These are phyloP conservation scores for Leptinotarsa texana DNA, from an alignment of 1,140 invertebrate genomes.

Conservation along the genomic window DNA sequence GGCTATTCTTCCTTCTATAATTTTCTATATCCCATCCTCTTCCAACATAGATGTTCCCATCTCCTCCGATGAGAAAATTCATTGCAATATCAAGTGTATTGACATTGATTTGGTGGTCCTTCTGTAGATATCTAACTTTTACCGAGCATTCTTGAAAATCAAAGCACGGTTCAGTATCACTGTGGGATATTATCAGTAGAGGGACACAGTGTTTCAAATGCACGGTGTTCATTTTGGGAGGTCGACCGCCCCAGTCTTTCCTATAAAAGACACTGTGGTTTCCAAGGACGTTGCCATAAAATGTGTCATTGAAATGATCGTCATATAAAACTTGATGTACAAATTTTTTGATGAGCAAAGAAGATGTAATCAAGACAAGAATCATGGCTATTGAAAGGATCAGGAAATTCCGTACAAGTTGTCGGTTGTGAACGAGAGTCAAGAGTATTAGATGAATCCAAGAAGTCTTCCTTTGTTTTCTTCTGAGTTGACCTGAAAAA, in stretches of 20 bases:
- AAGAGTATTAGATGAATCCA: neutral
- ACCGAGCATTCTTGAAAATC: slow-evolving; percentile 51
- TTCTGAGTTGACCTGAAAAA: neutral
- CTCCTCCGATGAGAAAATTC: slow-evolving; percentile 72
- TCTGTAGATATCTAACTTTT: slow-evolving; percentile 55
- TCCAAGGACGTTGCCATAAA: neutral
- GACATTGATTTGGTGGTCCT: slow-evolving; percentile 47
- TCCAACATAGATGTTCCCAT: slow-evolving; percentile 67
- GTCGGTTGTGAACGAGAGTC: neutral
- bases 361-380: neutral
- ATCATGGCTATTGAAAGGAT: neutral
- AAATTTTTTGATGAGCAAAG: neutral
- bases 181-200: slow-evolving; percentile 25
- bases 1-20: slow-evolving; percentile 54
- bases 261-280: slow-evolving; percentile 15
- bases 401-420: neutral
- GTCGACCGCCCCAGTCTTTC: slow-evolving; percentile 6
- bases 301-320: neutral
- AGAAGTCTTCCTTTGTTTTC: neutral
- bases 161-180: slow-evolving; percentile 50
- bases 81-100: slow-evolving; percentile 59
- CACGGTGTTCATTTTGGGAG: neutral
- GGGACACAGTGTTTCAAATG: neutral
- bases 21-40: slow-evolving; percentile 57
- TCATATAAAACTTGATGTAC: neutral